Evolutionary conservation across 2,888 invertebrate genomes (phyloP), one percentile per base, ranked within the genome.

Genomic region (Stenurella melanura): DNA sequence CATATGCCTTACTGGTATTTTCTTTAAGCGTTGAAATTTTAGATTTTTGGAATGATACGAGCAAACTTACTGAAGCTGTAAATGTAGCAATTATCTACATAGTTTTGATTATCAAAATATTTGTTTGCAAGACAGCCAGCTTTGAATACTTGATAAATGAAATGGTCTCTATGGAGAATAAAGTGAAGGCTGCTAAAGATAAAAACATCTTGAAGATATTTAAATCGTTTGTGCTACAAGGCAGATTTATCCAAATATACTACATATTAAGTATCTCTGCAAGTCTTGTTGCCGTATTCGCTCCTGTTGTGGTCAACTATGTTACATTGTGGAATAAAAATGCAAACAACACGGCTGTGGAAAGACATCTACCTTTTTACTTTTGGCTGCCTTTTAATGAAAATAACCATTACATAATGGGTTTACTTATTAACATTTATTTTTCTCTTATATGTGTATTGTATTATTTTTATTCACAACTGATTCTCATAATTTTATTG

Each of bases 1-100:
- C 7, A 7, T 34, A 34, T 34, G 9, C 7, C 30, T 34, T 34
- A 34, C 30, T 34, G 30, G 30, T 34, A 34, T 34, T 34, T 34
- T 9, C 7, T 7, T 34, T 34, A 34, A 6, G 7, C 30, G 9
- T 34, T 34, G 30, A 34, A 34, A 9, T 50, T 50, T n/a, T n/a
- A 50, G 4, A 0, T 50, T n/a, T 60, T 0, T 60, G 60, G 60
- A 4, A 60, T n/a, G 60, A 60, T 30, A 60, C 26, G 12, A 26
- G 30, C 21, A 60, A 60, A 60, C n/a, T 60, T 26, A 60, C 30
- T 26, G 60, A 60, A n/a, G 3, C n/a, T 26, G n/a, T 60, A 15
- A 60, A 26, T 15, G 21, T 60, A 0, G 12, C n/a, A 60, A 1
- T 30, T n/a, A 60, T 30, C 21, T 60, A 60, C 30, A 60, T 30